Conservation (phyloP, 2,888 invertebrate genomes). For the Brachyptera risi region DNA sequence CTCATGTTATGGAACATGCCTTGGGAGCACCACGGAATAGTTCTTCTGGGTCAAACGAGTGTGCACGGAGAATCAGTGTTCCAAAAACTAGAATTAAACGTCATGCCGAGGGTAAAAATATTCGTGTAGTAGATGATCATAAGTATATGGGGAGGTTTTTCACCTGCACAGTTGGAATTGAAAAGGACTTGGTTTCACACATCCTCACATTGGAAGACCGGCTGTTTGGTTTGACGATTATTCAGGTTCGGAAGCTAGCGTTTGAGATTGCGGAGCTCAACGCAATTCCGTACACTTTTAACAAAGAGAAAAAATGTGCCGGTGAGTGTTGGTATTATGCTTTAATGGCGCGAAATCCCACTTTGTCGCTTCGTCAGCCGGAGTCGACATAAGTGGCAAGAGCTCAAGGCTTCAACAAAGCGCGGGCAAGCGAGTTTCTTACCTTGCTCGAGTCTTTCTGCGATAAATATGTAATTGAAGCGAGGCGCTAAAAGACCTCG, state of each 20-base stretch:
- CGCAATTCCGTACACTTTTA: conserved; percentile 29
- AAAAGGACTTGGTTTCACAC: conserved; percentile 22
- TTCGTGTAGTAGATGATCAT: too few species aligned
- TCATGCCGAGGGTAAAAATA: too few species aligned
- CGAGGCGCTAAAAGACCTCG: too few species aligned
- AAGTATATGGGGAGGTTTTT: too few species aligned
- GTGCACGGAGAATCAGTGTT: too few species aligned
- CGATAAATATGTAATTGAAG: too few species aligned
- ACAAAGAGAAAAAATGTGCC: conserved; percentile 29
- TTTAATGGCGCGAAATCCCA: conserved; percentile 18
- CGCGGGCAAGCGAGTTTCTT: conserved; percentile 27
- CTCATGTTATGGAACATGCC: too few species aligned
- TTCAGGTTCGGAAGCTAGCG: conserved; percentile 29
- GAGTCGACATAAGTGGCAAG: conserved; percentile 29
- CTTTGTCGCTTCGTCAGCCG: conserved; percentile 26
- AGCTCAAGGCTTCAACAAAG: conserved; percentile 31
- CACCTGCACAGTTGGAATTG: too few species aligned
- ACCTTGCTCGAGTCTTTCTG: too few species aligned
- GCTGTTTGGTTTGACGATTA: conserved; percentile 31
- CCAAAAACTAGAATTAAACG: too few species aligned
- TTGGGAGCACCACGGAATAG: too few species aligned
- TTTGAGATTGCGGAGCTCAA: conserved; percentile 32
- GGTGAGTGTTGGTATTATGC: conserved; percentile 31
- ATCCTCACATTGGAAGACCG: conserved; percentile 26
- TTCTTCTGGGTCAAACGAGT: too few species aligned